Conservation (phyloP, 2,888 invertebrate genomes). For the Hemicrepidius hirtus region DNA sequence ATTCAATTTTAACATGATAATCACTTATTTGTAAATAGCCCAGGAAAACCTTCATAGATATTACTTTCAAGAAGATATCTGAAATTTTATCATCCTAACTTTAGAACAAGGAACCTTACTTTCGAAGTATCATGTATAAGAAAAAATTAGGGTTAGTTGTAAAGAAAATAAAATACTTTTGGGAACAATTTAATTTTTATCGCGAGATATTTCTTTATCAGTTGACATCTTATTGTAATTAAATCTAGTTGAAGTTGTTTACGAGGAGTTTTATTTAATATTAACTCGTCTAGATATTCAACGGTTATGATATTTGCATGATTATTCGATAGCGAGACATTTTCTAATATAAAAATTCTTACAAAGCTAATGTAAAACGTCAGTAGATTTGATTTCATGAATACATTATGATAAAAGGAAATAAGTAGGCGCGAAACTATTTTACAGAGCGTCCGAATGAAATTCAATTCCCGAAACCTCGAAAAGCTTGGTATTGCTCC, state of each 20-base stretch:
- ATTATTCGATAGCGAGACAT: background rate
- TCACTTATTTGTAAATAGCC: conserved; percentile 22
- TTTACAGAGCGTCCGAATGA: conserved; percentile 54
- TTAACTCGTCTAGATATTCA: no score
- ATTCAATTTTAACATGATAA: conserved; percentile 23
- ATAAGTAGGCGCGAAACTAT: conserved; percentile 45
- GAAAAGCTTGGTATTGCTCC: conserved; percentile 64
- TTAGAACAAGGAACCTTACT: no score
- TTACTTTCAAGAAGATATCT: no score
- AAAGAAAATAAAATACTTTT: no score
- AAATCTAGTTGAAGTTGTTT: no score
- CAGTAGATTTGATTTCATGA: conserved; percentile 9
- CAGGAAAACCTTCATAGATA: background rate
- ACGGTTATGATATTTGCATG: no score
- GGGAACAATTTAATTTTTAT: no score
- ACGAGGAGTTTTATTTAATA: no score
- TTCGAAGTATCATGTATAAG: no score
- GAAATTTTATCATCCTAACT: background rate
- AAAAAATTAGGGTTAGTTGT: no score
- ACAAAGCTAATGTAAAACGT: background rate
- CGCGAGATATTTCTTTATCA: background rate
- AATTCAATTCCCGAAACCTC: conserved; percentile 65
- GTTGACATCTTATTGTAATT: no score
- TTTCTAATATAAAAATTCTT: background rate
- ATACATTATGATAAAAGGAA: conserved; percentile 46